Evolutionary conservation across 2,113 vertebrate species (phyloP).

Genomic region (Hoplias malabaricus): DNA sequence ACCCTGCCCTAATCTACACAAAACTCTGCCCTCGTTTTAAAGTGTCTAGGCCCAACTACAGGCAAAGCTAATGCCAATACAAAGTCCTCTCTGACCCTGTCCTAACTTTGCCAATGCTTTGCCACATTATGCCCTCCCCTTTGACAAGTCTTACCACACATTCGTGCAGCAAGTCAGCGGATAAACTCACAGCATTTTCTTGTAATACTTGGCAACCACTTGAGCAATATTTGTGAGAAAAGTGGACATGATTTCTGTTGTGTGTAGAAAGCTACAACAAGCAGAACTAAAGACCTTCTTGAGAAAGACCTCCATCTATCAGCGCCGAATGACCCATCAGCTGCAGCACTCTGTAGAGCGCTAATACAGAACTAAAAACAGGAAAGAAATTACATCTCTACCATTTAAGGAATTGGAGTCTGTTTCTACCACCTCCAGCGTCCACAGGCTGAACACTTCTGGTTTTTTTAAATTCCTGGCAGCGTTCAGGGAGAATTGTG

Average conservation of each 20-base stretch:
- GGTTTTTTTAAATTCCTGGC: not conserved
- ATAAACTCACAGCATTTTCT: not conserved
- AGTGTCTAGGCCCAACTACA: too few species aligned
- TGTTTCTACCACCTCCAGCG: not conserved
- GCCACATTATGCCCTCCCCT: too few species aligned
- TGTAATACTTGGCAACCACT: not conserved
- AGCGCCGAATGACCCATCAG: not conserved
- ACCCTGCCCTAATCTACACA: not conserved
- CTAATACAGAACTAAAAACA: not conserved
- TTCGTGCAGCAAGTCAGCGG: too few species aligned
- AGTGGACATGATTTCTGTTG: not conserved
- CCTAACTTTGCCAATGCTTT: too few species aligned
- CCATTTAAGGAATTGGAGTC: slow-evolving; percentile 20
- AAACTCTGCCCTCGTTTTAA: not conserved
- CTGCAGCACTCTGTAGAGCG: not conserved
- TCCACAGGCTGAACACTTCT: slow-evolving; percentile 1
- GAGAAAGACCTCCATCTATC: not conserved
- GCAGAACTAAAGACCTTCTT: not conserved
- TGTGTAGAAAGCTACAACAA: not conserved
- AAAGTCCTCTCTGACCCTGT: too few species aligned
- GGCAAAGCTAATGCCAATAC: not conserved
- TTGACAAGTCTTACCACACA: too few species aligned
- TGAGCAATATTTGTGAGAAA: not conserved
- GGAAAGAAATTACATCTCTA: slow-evolving; percentile 8
- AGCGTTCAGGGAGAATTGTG: not conserved